These are phyloP conservation scores for Iguana delicatissima DNA, from an alignment of 2,797 vertebrate species.

Conservation along the genomic window DNA sequence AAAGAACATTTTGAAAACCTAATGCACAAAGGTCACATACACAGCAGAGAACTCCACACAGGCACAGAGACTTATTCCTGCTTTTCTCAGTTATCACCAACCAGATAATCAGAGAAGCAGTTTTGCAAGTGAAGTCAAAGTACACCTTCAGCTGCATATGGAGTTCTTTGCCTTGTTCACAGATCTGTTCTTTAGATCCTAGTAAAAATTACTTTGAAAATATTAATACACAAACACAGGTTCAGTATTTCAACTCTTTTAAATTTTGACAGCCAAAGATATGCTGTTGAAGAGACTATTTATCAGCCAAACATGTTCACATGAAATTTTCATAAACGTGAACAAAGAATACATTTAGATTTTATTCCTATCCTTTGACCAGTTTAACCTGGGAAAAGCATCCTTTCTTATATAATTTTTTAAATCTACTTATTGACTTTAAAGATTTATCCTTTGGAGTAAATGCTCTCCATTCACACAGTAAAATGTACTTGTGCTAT, in stretches of 20 bases:
- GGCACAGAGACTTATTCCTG: neutral
- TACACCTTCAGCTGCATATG: neutral
- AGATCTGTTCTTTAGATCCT: neutral
- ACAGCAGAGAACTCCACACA: neutral
- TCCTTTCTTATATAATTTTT: neutral
- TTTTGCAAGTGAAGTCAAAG: neutral
- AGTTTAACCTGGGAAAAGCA: neutral
- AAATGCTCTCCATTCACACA: neutral
- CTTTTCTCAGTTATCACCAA: neutral
- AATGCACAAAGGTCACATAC: neutral
- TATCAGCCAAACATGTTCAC: neutral
- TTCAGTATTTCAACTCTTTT: neutral
- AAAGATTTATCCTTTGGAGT: neutral
- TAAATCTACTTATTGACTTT: neutral
- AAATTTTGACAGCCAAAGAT: neutral
- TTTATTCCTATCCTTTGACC: neutral
- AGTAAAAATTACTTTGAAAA: neutral
- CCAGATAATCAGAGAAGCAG: neutral
- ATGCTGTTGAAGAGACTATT: neutral
- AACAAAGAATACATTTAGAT: neutral
- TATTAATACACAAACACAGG: neutral
- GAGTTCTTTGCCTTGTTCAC: neutral
- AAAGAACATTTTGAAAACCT: neutral
- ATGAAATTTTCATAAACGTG: neutral
- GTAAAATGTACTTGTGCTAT: neutral